Conservation (phyloP, 2,888 invertebrate genomes). For the Himalopsyche anomala region DNA sequence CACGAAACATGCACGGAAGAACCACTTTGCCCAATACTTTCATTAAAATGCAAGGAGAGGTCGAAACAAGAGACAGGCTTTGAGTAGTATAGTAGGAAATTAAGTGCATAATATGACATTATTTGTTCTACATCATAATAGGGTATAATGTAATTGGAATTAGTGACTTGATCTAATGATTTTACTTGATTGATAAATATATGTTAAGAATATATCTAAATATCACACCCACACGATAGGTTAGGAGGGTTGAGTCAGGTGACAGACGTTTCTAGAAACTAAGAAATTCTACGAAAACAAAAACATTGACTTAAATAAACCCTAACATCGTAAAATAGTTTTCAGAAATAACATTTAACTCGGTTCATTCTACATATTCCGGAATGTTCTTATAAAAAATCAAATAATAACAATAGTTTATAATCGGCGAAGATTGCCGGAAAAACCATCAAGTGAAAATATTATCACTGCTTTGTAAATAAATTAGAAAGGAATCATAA, state of each 20-base stretch:
- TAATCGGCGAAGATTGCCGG: background rate
- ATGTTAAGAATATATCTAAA: background rate
- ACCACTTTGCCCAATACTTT: too few relatives aligned
- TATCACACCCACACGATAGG: slow-evolving; percentile 46
- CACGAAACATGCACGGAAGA: too few relatives aligned
- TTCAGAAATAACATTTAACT: background rate
- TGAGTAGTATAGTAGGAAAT: too few relatives aligned
- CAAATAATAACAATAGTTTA: background rate
- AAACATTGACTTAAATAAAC: slow-evolving; percentile 28
- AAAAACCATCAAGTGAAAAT: background rate
- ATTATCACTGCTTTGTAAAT: background rate
- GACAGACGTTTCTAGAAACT: slow-evolving; percentile 60
- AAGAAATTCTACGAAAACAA: background rate
- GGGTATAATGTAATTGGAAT: background rate
- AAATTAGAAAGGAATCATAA: background rate
- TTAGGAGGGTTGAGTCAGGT: slow-evolving; percentile 56
- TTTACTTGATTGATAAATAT: background rate
- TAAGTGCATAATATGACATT: too few relatives aligned
- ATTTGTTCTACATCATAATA: background rate
- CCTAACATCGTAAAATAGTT: background rate
- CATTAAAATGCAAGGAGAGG: too few relatives aligned
- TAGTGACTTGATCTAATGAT: background rate
- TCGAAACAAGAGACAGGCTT: too few relatives aligned
- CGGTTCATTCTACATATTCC: background rate
- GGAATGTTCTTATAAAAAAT: background rate